Conservation (phyloP, 2,797 vertebrate genomes). For the Pseudomugil tenellus region DNA sequence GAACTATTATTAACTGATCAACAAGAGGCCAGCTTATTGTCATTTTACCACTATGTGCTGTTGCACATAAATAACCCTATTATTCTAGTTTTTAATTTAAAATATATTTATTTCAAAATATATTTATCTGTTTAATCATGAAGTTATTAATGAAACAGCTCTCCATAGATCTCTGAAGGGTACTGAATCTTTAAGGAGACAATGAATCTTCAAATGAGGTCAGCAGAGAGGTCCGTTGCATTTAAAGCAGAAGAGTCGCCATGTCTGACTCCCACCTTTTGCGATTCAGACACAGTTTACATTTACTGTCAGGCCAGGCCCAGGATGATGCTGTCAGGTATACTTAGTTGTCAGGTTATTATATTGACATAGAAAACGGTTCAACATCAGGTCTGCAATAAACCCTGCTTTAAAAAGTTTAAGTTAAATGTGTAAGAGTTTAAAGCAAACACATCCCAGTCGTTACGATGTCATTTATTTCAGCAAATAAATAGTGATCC, state of each 20-base stretch:
- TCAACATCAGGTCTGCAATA: no score
- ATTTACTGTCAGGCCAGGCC: conserved; percentile 25
- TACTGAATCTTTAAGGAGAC: conserved; percentile 51
- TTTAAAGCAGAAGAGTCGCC: conserved; percentile 47
- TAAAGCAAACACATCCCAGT: neutral
- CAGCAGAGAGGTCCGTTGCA: conserved; percentile 36
- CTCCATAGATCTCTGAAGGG: conserved; percentile 48
- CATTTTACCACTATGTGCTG: conserved; percentile 23
- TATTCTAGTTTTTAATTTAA: no score
- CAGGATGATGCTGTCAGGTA: conserved; percentile 24
- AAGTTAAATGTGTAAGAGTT: no score
- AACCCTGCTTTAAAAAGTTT: no score
- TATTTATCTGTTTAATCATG: no score
- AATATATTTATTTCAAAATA: no score
- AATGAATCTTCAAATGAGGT: conserved; percentile 67
- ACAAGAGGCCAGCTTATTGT: conserved; percentile 8
- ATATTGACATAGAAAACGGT: neutral
- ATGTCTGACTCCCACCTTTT: conserved; percentile 24
- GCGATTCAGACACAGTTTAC: conserved; percentile 31
- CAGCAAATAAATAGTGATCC: conserved; percentile 44
- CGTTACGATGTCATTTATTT: conserved; percentile 36
- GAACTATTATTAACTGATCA: conserved; percentile 3
- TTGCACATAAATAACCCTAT: conserved; percentile 30
- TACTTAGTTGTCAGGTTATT: conserved; percentile 3
- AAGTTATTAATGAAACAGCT: no score